phyloP scores from a whole-genome alignment of 2,113 vertebrate species.

The Hepsetus odoe region DNA sequence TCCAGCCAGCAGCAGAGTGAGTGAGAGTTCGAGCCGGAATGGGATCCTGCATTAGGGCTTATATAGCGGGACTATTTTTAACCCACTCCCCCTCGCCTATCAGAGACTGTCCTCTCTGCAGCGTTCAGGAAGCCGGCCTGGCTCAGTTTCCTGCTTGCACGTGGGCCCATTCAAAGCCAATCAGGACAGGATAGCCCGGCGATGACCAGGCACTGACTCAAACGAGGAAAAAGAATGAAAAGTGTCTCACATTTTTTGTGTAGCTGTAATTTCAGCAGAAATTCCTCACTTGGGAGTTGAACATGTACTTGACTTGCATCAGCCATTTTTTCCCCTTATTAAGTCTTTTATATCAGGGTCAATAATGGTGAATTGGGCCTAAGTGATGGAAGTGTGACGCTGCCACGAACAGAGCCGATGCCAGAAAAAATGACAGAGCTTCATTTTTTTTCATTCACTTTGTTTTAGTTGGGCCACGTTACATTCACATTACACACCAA shows the following conservation, averaged over 20 bases:
- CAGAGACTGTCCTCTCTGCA: slow-evolving; percentile 85
- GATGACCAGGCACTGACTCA: slow-evolving; percentile 64
- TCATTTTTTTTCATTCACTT: no score
- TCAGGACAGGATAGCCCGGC: slow-evolving; percentile 75
- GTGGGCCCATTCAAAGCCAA: slow-evolving; percentile 73
- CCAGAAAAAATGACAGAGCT: neutral
- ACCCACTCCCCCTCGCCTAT: slow-evolving; percentile 86
- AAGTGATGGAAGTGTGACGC: neutral
- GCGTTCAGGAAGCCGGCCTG: slow-evolving; percentile 87
- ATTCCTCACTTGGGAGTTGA: slow-evolving; percentile 12
- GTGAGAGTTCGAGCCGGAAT: slow-evolving; percentile 69
- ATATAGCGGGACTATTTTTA: slow-evolving; percentile 96
- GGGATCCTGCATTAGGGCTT: slow-evolving; percentile 79
- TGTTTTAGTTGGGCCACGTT: no score
- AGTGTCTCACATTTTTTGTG: slow-evolving; percentile 43
- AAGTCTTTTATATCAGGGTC: neutral
- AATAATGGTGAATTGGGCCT: neutral
- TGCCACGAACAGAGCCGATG: no score
- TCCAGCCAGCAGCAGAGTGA: slow-evolving; percentile 55
- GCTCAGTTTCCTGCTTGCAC: slow-evolving; percentile 83
- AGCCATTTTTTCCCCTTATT: neutral
- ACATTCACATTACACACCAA: no score
- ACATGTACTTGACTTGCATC: neutral
- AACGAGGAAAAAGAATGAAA: slow-evolving; percentile 38
- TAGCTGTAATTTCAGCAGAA: slow-evolving; percentile 15